Base-by-base conservation (phyloP, 2,797 vertebrate species). In the Dipus sagitta region DNA sequence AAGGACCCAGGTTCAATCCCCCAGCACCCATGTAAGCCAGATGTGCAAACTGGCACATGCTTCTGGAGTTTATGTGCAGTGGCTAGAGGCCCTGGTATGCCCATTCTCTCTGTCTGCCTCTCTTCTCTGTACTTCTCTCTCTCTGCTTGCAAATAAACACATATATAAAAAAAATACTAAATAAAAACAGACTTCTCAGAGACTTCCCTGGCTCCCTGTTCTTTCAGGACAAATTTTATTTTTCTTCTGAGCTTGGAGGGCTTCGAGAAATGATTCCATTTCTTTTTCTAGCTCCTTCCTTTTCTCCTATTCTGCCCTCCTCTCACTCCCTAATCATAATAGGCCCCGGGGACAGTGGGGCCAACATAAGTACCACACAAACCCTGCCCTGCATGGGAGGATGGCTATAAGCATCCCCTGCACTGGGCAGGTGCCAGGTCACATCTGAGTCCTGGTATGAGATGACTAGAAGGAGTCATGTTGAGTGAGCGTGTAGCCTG, bases 401-500 rank as follows among this genome's bases (percentile, higher is more conserved):
- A 72, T 0, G 1, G 1, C 38, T 24, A 32, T 7, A 54, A 23
- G 23, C 4, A 2, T 21, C 30, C 58, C 54, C 42, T 26, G 64
- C 34, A 5, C 0, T 11, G 18, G 76, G 88, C 64, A 34, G 95
- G 4, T 20, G 30, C 2, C 18, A 3, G 0, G 0, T 58, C 14
- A 6, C 15, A 15, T 42, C 30, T 1, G 4, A 34, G 60, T 62
- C 20, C 6, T 15, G 75, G 64, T 4, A 26, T 17, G 38, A 9
- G 13, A 34, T 20, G 32, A 62, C 68, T 13, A 24, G 30, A 10
- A 9, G 30, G 54, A 14, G 15, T 90, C 54, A 47, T 83, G 77
- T 60, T 60, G 91, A 79, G 23, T 79, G 77, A 68, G 24, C 78
- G 38, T 81, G 38, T 52, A 90, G 24, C 30, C 47, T 81, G 90